Percentiles rank a stretch among this genome's conserved stretches.
Conservation (phyloP, 2,113 vertebrate genomes). For the Nothoprocta pentlandii region DNA sequence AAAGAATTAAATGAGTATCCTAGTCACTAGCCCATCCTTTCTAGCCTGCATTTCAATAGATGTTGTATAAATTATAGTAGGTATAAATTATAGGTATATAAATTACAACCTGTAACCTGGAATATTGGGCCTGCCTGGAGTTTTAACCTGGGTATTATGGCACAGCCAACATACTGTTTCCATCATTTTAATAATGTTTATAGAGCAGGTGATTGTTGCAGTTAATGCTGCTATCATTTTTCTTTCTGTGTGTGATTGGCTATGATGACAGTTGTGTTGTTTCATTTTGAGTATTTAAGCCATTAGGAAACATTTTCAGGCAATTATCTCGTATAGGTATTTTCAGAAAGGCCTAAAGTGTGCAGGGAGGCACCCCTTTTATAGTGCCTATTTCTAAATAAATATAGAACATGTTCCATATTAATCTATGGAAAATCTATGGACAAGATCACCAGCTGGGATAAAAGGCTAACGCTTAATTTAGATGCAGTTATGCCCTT, state of each 20-base stretch:
- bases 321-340: neutral
- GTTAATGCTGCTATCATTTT: constrained; percentile 44
- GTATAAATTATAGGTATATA: constrained; percentile 19
- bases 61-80: neutral
- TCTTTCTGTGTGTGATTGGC: constrained; percentile 36
- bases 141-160: neutral
- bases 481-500: neutral
- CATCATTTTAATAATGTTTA: constrained; percentile 52
- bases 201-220: constrained; percentile 38
- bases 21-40: neutral
- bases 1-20: neutral
- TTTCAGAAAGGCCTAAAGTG: constrained; percentile 19
- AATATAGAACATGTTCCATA: neutral
- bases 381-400: neutral
- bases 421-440: constrained; percentile 14
- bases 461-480: constrained; percentile 6
- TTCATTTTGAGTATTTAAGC: constrained; percentile 45
- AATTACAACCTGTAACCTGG: constrained; percentile 12
- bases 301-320: constrained; percentile 39
- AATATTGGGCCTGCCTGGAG: neutral
- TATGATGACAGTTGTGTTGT: constrained; percentile 33
- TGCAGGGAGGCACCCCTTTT: neutral
- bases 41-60: neutral
- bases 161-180: constrained; percentile 40
- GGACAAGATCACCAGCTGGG: constrained; percentile 36